These are phyloP conservation scores for Ariolimax columbianus DNA, from an alignment of 2,888 invertebrate genomes.

Conservation along the genomic window DNA sequence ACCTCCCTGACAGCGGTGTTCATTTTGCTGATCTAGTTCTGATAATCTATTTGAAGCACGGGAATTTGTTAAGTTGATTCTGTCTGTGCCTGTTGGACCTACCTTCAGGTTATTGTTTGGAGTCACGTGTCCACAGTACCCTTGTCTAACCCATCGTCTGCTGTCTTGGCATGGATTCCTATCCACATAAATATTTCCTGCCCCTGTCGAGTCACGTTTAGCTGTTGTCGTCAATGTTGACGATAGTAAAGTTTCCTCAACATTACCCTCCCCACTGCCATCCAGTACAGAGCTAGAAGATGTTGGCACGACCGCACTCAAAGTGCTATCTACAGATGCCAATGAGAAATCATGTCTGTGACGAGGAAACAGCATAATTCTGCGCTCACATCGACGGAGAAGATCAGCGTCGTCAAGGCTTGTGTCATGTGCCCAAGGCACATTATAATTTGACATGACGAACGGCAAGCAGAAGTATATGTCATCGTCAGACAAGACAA, in stretches of 20 bases:
- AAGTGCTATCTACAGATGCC: background rate
- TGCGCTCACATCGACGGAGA: background rate
- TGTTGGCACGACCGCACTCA: background rate
- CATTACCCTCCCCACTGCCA: background rate
- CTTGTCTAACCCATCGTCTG: background rate
- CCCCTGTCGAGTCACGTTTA: background rate
- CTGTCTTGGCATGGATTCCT: conserved; percentile 1
- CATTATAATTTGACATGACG: background rate
- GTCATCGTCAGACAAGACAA: background rate
- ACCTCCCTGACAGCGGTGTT: background rate
- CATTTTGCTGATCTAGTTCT: background rate
- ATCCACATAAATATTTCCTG: background rate
- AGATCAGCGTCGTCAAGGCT: background rate
- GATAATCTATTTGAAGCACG: background rate
- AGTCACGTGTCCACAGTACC: background rate
- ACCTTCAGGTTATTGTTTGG: background rate
- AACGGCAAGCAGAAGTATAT: background rate
- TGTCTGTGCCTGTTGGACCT: background rate
- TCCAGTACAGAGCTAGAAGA: background rate
- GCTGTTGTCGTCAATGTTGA: background rate
- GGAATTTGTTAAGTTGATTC: background rate
- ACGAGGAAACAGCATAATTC: background rate
- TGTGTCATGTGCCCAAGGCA: background rate
- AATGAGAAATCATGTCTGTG: background rate
- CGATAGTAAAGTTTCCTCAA: background rate